Base-by-base conservation (phyloP, 2,113 vertebrate genomes). In the Hiodon alosoides region DNA sequence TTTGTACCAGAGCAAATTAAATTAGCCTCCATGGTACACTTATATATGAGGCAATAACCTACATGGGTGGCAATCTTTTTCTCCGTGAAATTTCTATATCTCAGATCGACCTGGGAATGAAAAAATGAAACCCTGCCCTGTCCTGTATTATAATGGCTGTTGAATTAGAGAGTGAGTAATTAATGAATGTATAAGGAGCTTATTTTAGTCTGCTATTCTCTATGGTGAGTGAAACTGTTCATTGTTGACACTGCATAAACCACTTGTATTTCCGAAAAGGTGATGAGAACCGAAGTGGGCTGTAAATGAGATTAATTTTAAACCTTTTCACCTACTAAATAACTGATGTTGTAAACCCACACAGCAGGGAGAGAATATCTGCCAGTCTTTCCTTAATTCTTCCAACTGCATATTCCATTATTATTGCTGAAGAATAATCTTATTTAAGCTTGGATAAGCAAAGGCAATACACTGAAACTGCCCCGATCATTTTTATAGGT, bases 241-340 rank as follows among this genome's bases (percentile, higher is more conserved):
- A 62, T 75, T 75, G 73, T 75, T 75, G 73, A 75, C 73, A 16
- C 68, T 75, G 73, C 73, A 67, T 13, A 67, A 67, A 59, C 68
- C 47, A 68, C 65, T 75, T 68, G 47, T 68, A 68, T 10, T 66
- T 52, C 47, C n/a, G 66, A 55, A 58, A 7, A 67, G 46, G 64
- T 58, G 54, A 57, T 53, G 3, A 51, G 61, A 66, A 55, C 54
- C 31, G 17, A 67, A 16, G 51, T 10, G 11, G 65, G 3, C 4
- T 59, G 8, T 59, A 58, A 57, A 75, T 75, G 65, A 46, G 64
- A 31, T 58, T 75, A 59, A 48, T 55, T 58, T 31, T 14, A 3
- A 59, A 53, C 65, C 73, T n/a, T 67, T 75, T 67, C 54, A 59
- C 31, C 65, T 50, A 54, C 53, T 67, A 46, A 75, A 48, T 75